Percentiles rank a stretch among this genome's conserved stretches.
These are phyloP conservation scores for Bos indicus DNA, from an alignment of 2,113 vertebrate species.

Conservation along the genomic window DNA sequence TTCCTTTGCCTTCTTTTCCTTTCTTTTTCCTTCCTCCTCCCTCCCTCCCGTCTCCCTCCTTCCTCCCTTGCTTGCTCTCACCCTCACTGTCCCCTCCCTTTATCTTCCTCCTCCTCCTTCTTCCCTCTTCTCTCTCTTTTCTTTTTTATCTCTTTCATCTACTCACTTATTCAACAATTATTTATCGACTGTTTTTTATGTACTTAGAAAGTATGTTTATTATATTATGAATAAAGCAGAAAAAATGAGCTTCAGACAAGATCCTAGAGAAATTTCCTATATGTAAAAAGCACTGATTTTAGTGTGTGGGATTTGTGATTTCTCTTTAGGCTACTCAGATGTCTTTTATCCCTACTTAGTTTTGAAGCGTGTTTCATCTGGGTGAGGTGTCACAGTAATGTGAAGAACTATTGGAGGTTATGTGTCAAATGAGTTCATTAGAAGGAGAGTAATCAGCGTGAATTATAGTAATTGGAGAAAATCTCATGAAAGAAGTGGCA, in stretches of 20 bases:
- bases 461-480: background rate
- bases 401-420: background rate
- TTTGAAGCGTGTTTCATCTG: background rate
- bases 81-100: background rate
- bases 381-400: background rate
- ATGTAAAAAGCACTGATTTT: background rate
- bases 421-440: background rate
- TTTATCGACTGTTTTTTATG: background rate
- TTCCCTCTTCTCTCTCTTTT: background rate
- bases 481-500: background rate
- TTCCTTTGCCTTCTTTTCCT: background rate
- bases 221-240: background rate
- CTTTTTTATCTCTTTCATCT: background rate
- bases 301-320: background rate
- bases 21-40: background rate
- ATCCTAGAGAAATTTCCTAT: background rate
- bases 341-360: background rate
- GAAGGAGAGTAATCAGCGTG: background rate
- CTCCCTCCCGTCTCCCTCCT: background rate
- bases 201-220: background rate
- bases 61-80: background rate
- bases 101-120: no score
- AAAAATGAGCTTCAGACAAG: background rate
- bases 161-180: background rate
- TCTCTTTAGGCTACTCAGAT: background rate